A percentile compares a stretch with the other conserved stretches of the same genome.
Evolutionary conservation across 92 coral and sea anemone genomes (phyloP).

Genomic region (Scolanthus callimorphus): DNA sequence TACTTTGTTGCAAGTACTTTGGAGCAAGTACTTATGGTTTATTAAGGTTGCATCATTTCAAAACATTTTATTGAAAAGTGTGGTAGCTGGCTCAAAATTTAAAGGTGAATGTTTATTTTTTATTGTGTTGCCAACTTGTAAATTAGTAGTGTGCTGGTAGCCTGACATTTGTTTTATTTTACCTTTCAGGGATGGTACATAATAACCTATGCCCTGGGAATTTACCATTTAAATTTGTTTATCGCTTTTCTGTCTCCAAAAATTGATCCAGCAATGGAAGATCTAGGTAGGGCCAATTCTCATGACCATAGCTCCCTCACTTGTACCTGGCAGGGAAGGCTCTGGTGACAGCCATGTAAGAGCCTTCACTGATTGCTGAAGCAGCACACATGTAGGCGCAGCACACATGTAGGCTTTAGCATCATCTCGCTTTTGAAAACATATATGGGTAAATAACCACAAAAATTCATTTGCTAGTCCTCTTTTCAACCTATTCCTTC

Average conservation of each 20-base stretch:
- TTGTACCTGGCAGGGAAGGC: neutral
- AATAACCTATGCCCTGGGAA: slow-evolving; percentile 96
- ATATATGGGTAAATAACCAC: too few species aligned
- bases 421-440: too few species aligned
- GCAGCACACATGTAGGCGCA: neutral
- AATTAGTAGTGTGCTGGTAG: neutral
- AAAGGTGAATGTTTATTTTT: too few species aligned
- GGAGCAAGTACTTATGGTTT: too few species aligned
- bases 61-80: too few species aligned
- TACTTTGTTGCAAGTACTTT: too few species aligned
- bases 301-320: neutral
- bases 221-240: slow-evolving; percentile 90
- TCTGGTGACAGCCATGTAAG: too few species aligned
- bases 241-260: slow-evolving; percentile 96
- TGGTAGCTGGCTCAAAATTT: too few species aligned
- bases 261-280: slow-evolving; percentile 97
- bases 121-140: neutral
- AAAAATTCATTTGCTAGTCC: too few species aligned
- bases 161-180: neutral
- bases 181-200: slow-evolving; percentile 94
- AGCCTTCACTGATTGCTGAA: too few species aligned
- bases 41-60: too few species aligned
- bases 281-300: slow-evolving; percentile 50
- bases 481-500: too few species aligned
- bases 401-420: neutral